Base-by-base conservation (phyloP, 2,797 vertebrate species). In the Sebastes matsubarae region DNA sequence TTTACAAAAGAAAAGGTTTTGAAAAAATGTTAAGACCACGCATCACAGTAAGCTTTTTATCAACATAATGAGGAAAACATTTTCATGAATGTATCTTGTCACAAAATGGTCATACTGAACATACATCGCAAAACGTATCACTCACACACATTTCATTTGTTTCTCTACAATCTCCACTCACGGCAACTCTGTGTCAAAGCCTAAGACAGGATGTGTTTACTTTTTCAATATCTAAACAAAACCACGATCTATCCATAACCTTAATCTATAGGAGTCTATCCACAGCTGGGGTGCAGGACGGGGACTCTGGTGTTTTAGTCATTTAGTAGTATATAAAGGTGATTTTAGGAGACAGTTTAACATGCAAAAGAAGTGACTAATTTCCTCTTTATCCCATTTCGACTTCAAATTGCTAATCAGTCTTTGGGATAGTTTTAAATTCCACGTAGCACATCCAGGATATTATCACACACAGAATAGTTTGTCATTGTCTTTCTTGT, bases 331-430 rank as follows among this genome's bases (percentile, higher is more conserved):
- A 20, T 32, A 22, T 68, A 22, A 50, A 75, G 24, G 8, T 20
- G 32, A 66, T 70, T 59, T 57, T 60, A 67, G 9, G 20, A 71
- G 36, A 46, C 20, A 4, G 0, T 66, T 69, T 50, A 60, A 65
- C 24, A 57, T 81, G 30, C 13, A 58, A 66, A 9, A 65, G 25
- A 81, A 54, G 29, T 8, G 69, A 57, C 38, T 24, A 1, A 75
- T 75, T 87, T 68, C 29, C 13, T 64, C 38, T 70, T 68, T n/a
- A 55, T 16, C 12, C 24, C 24, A 20, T 57, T 66, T 36, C 16
- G 24, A 78, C 22, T 75, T 75, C 6, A 61, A 64, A 46, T 32
- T 71, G 58, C 30, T 68, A 38, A 82, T 82, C 14, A 57, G 8
- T 60, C 54, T 24, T 80, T 64, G 9, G 24, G 67, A 74, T 20